phyloP scores from a whole-genome alignment of 2,888 invertebrate species.

The Eilema caniola region DNA sequence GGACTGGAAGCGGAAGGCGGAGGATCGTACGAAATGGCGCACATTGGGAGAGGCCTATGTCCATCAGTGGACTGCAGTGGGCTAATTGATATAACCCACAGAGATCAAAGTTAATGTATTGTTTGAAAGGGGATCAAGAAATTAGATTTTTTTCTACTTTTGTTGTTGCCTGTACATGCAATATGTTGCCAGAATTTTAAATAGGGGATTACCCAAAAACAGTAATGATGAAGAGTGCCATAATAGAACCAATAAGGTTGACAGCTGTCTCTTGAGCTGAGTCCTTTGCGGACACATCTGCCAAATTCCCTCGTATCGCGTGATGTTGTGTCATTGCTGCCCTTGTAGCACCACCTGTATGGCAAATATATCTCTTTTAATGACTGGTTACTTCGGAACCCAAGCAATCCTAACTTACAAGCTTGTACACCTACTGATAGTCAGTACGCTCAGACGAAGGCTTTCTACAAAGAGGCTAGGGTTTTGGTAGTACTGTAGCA shows the following conservation, averaged over 20 bases:
- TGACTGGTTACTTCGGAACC: no score
- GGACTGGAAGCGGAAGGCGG: no score
- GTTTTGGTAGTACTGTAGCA: no score
- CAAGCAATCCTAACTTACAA: no score
- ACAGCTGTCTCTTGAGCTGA: slow-evolving; percentile 99
- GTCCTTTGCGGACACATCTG: slow-evolving; percentile 97
- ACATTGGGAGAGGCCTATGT: no score
- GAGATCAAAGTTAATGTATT: neutral
- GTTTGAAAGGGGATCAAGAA: neutral
- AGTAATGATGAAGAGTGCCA: slow-evolving; percentile 92
- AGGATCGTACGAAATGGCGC: no score
- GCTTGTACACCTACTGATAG: no score
- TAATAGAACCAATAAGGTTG: slow-evolving; percentile 94
- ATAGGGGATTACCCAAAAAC: slow-evolving; percentile 81
- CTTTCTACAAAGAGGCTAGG: no score
- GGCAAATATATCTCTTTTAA: neutral
- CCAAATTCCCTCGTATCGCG: slow-evolving; percentile 95
- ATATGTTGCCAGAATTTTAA: neutral
- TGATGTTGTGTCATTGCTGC: slow-evolving; percentile 98
- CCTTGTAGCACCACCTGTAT: slow-evolving; percentile 94
- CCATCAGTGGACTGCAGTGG: no score
- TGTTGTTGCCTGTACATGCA: neutral
- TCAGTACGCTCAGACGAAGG: no score
- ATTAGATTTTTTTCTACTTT: neutral
- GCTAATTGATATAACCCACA: no score